phyloP scores from a whole-genome alignment of 2,113 vertebrate species.

The Phrynosoma blainvillii region DNA sequence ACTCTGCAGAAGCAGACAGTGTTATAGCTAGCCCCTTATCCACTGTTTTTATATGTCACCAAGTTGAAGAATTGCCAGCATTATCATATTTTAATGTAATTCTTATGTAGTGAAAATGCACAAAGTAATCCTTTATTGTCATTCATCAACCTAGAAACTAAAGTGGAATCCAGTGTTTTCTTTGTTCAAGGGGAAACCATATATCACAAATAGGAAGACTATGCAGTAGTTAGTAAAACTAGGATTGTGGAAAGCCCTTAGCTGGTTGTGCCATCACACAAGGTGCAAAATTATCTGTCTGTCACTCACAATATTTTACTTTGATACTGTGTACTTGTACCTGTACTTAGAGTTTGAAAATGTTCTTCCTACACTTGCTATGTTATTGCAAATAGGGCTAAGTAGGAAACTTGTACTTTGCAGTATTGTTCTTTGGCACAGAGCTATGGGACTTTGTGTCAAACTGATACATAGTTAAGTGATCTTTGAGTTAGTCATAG shows the following conservation, averaged over 20 bases:
- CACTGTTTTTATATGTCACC: neutral
- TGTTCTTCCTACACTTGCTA: neutral
- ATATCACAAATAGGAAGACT: neutral
- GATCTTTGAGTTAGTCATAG: too few relatives aligned
- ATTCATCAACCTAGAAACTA: neutral
- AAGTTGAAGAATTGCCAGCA: neutral
- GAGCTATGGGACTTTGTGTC: too few relatives aligned
- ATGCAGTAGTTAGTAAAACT: neutral
- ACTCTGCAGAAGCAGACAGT: neutral
- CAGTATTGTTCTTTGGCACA: too few relatives aligned
- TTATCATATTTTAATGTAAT: neutral
- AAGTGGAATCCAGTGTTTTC: neutral
- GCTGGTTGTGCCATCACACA: neutral
- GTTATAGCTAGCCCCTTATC: neutral
- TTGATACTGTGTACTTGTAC: neutral
- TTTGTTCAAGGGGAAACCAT: neutral
- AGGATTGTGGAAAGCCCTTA: neutral
- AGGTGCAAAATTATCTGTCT: rapidly evolving
- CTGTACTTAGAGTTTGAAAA: neutral
- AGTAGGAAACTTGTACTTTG: neutral
- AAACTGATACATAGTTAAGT: too few relatives aligned
- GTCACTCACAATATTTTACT: neutral
- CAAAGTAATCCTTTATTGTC: neutral
- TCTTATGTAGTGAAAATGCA: rapidly evolving
- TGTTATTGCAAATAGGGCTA: too few relatives aligned